Evolutionary conservation across 1,140 invertebrate species (phyloP).

Genomic region (Coenobita brevimanus): DNA sequence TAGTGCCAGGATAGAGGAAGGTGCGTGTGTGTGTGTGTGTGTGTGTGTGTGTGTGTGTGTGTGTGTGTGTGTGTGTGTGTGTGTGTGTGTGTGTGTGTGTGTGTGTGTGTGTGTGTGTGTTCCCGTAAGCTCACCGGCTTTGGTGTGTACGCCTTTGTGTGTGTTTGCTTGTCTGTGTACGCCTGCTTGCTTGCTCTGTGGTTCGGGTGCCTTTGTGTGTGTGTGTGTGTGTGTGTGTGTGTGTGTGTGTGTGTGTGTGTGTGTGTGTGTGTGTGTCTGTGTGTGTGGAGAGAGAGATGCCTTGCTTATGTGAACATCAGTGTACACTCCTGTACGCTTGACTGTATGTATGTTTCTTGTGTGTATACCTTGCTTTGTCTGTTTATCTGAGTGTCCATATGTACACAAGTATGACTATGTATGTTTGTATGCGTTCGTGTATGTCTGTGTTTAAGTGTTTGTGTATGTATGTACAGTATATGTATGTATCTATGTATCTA

Average conservation of each 20-base stretch:
- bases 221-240: slow-evolving; percentile 30
- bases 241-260: slow-evolving; percentile 18
- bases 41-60: neutral
- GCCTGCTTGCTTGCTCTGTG: neutral
- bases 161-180: neutral
- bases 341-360: too few species aligned
- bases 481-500: neutral
- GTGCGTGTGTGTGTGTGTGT: neutral
- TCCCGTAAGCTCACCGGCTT: neutral
- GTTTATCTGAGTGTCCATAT: too few species aligned
- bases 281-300: too few species aligned
- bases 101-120: slow-evolving; percentile 29
- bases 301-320: too few species aligned
- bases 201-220: neutral
- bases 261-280: neutral
- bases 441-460: neutral
- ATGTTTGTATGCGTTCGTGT: neutral
- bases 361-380: too few species aligned
- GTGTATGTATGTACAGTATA: neutral
- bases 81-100: slow-evolving; percentile 9
- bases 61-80: slow-evolving; percentile 7
- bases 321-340: too few species aligned
- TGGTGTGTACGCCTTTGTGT: neutral
- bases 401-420: neutral
- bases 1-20: too few species aligned